These are phyloP conservation scores for Ammodramus savannarum DNA, from an alignment of 2,113 vertebrate species.

Conservation along the genomic window DNA sequence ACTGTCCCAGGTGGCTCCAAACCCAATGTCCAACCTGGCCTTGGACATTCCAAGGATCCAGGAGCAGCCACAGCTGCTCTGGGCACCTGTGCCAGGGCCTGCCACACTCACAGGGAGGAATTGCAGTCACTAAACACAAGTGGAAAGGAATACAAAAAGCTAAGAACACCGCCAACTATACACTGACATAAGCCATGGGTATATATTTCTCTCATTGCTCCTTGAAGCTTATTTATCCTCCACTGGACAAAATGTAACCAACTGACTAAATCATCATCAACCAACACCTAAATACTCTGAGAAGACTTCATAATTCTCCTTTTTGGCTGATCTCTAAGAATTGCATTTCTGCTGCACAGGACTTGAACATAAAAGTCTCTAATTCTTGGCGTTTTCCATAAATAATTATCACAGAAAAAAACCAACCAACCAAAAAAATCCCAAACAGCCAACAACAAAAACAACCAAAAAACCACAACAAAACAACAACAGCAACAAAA, in stretches of 20 bases:
- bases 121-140: not conserved
- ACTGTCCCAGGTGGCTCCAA: not conserved
- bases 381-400: not conserved
- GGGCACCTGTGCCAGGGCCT: not conserved
- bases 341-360: not conserved
- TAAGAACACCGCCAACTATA: not conserved
- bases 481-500: not conserved
- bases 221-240: not conserved
- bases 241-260: not conserved
- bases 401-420: not conserved
- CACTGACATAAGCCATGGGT: not conserved
- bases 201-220: not conserved
- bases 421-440: not conserved
- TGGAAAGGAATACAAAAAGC: not conserved
- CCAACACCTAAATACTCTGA: not conserved
- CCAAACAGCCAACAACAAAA: not conserved
- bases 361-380: not conserved
- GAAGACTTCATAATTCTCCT: not conserved
- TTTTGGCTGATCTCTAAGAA: not conserved
- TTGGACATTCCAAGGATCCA: not conserved
- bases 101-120: accelerated
- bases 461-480: not conserved
- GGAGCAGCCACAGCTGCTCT: not conserved
- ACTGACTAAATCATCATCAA: not conserved
- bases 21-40: not conserved